Evolutionary conservation across 2,888 invertebrate species (phyloP).

Genomic region (Oeneis ivallda): DNA sequence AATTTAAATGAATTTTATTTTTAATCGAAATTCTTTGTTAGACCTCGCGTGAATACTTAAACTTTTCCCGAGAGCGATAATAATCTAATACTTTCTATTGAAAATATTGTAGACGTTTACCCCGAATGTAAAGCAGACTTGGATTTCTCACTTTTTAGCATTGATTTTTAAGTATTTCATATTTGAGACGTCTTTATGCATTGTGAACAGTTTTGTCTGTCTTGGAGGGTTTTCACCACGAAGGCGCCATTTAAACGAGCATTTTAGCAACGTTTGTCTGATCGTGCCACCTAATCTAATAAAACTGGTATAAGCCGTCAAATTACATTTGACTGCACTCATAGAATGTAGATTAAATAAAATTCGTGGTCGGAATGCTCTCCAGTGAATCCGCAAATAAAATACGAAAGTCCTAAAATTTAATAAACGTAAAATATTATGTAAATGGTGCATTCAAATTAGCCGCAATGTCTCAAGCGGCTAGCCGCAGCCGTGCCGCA

Average conservation of each 20-base stretch:
- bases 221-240: not conserved
- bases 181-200: not conserved
- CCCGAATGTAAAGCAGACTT: not conserved
- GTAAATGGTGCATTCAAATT: no score
- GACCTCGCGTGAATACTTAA: not conserved
- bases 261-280: not conserved
- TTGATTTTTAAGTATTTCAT: not conserved
- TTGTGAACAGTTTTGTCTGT: conserved; percentile 2
- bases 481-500: no score
- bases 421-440: no score
- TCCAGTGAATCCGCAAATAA: no score
- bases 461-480: no score
- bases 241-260: conserved; percentile 1
- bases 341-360: not conserved
- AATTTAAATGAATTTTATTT: conserved; percentile 7
- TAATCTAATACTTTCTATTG: not conserved
- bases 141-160: not conserved
- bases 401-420: no score
- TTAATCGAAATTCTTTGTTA: conserved; percentile 10
- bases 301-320: not conserved
- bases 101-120: not conserved
- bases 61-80: not conserved
- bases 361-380: no score
- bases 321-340: no score
- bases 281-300: not conserved